A percentile compares a stretch with the other conserved stretches of the same genome.
Conservation (phyloP, 2,797 vertebrate species). For the Rhinogobio ventralis region DNA sequence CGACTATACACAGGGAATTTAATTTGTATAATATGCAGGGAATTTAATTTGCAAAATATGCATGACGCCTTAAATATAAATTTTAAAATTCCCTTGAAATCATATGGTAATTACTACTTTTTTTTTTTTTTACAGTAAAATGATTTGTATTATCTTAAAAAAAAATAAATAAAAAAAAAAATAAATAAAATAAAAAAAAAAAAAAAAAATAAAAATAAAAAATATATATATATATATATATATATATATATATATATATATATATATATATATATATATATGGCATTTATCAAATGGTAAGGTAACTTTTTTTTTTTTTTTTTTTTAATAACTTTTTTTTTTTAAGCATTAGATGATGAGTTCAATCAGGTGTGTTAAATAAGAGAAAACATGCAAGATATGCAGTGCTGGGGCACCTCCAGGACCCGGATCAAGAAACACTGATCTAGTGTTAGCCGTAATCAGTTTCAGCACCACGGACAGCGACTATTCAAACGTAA, state of each 20-base stretch:
- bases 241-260: too few species aligned
- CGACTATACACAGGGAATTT: background rate
- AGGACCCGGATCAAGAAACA: slow-evolving; percentile 8
- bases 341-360: background rate
- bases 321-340: too few species aligned
- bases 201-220: too few species aligned
- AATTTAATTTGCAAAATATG: background rate
- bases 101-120: background rate
- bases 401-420: background rate
- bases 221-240: too few species aligned
- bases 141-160: too few species aligned
- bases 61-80: background rate
- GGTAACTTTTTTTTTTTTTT: background rate
- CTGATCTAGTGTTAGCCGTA: background rate
- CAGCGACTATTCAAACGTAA: slow-evolving; percentile 21
- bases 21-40: background rate
- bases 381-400: background rate
- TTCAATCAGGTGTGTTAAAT: background rate
- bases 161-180: too few species aligned
- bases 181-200: too few species aligned
- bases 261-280: too few species aligned
- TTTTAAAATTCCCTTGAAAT: background rate
- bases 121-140: background rate
- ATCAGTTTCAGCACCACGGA: slow-evolving; percentile 29
- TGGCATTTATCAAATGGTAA: background rate